A percentile compares a stretch with the other conserved stretches of the same genome.
Conservation (phyloP, 2,797 vertebrate species). For the Masticophis lateralis region DNA sequence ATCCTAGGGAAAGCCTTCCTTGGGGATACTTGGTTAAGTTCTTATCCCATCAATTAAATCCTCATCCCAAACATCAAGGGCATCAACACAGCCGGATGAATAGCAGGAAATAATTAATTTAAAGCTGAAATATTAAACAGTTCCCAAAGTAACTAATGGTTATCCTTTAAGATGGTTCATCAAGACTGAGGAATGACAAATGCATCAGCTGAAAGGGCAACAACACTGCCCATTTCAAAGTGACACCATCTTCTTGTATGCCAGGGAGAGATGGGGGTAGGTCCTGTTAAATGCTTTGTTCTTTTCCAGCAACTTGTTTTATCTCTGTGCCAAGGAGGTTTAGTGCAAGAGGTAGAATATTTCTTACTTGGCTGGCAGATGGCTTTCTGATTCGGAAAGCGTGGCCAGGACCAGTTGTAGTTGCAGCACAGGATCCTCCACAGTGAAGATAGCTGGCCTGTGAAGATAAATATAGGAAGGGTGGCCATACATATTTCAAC, state of each 20-base stretch:
- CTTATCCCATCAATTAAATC: not conserved
- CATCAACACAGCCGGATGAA: not conserved
- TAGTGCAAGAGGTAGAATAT: not conserved
- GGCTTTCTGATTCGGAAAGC: conserved; percentile 73
- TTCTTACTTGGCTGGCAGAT: conserved; percentile 44
- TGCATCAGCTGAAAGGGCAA: not conserved
- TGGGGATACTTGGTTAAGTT: not conserved
- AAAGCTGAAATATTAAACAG: not conserved
- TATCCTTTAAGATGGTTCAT: not conserved
- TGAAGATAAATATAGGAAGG: not conserved
- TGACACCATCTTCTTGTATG: not conserved
- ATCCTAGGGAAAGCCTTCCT: not conserved
- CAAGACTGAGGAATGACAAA: not conserved
- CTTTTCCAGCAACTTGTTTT: not conserved
- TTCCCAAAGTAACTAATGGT: not conserved
- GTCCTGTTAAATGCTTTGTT: not conserved
- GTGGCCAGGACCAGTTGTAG: conserved; percentile 92
- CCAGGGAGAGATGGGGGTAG: not conserved
- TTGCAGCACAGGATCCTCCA: conserved; percentile 84
- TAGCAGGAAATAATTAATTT: not conserved
- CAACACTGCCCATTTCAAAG: not conserved
- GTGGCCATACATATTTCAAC: not conserved
- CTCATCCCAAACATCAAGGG: not conserved
- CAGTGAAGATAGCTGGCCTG: conserved; percentile 85
- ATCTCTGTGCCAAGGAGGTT: not conserved